Conservation (phyloP, 2,797 vertebrate genomes). For the Crax fasciolata region DNA sequence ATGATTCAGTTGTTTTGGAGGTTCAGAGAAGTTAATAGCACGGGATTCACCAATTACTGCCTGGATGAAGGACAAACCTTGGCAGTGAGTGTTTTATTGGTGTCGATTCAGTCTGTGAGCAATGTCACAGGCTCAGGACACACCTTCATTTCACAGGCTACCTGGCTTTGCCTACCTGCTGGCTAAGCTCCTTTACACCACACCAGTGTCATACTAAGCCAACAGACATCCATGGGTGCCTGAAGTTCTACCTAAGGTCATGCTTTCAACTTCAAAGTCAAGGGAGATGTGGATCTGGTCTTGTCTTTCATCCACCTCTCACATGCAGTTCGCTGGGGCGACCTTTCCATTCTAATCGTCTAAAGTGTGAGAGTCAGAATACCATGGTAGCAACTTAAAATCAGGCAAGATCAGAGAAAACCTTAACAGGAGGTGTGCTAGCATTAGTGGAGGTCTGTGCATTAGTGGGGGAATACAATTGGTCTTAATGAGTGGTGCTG, state of each 20-base stretch:
- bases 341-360: not conserved
- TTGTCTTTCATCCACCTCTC: not conserved
- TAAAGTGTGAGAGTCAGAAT: not conserved
- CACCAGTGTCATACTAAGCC: not conserved
- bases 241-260: not conserved
- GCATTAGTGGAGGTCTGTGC: not conserved
- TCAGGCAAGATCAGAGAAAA: not conserved
- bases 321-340: accelerated
- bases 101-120: not conserved
- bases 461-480: not conserved
- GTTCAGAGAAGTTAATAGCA: not conserved
- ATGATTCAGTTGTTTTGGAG: not conserved
- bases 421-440: not conserved
- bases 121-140: not conserved
- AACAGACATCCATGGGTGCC: not conserved
- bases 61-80: not conserved
- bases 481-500: not conserved
- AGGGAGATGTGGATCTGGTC: not conserved
- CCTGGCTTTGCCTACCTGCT: not conserved
- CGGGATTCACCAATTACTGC: not conserved
- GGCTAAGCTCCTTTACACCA: not conserved
- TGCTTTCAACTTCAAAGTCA: not conserved
- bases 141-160: not conserved
- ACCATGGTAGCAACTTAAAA: not conserved
- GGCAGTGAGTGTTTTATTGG: not conserved